Evolutionary conservation across 2,113 vertebrate species (phyloP).

Genomic region (Calypte anna): DNA sequence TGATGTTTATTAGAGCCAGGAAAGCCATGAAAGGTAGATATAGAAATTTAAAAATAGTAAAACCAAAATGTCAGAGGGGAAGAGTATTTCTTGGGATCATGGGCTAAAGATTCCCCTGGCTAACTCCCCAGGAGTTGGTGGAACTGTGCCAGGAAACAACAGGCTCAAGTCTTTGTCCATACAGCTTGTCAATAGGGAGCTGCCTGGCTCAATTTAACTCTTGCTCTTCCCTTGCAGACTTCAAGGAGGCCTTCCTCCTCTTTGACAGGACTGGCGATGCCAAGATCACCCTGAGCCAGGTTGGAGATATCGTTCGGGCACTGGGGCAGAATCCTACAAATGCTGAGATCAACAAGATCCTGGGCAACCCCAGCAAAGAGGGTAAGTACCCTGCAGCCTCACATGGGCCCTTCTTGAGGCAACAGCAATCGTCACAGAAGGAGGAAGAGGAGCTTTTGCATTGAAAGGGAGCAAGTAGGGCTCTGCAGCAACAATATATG

Average conservation of each 20-base stretch:
- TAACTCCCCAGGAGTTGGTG: background rate
- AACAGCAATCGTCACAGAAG: background rate
- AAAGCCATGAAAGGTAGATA: background rate
- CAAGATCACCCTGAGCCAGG: conserved; percentile 91
- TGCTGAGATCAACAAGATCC: conserved; percentile 84
- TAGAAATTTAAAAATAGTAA: conserved; percentile 38
- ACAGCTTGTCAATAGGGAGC: background rate
- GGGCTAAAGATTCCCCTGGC: conserved; percentile 1
- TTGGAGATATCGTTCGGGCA: conserved; percentile 93
- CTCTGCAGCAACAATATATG: background rate
- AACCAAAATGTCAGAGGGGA: conserved; percentile 35
- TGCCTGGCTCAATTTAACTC: background rate
- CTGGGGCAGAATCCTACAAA: conserved; percentile 99
- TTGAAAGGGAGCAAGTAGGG: background rate
- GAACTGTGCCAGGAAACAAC: conserved; percentile 10
- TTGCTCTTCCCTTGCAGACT: conserved; percentile 82
- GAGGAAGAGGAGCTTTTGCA: background rate
- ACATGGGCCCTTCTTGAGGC: background rate
- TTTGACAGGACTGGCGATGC: conserved; percentile 95
- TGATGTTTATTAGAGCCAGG: background rate
- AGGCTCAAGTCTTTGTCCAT: background rate
- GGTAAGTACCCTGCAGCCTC: conserved; percentile 73
- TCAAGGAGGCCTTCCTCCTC: conserved; percentile 99
- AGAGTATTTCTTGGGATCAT: conserved; percentile 1
- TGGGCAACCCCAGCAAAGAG: conserved; percentile 89